phyloP scores from a whole-genome alignment of 2,888 invertebrate species.

The Formica aserva region DNA sequence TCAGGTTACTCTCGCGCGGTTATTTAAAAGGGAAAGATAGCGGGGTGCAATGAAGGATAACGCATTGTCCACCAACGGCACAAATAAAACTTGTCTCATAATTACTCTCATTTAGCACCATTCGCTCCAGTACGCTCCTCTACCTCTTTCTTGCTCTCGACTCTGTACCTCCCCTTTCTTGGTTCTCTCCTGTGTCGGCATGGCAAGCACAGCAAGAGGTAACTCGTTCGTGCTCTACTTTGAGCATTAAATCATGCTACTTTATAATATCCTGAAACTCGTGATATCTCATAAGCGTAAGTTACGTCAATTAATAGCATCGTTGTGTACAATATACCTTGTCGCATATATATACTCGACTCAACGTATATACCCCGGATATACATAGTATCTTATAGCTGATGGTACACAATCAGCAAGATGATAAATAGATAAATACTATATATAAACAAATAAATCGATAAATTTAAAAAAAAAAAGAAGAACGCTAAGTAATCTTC shows the following conservation, averaged over 20 bases:
- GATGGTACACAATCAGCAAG: background rate
- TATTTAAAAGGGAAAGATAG: conserved; percentile 81
- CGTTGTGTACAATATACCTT: conserved; percentile 19
- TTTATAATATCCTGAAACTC: conserved; percentile 51
- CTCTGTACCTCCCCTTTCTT: conserved; percentile 30
- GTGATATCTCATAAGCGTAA: conserved; percentile 50
- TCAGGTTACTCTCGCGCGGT: conserved; percentile 79
- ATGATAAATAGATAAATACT: background rate
- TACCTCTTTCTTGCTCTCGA: conserved; percentile 23
- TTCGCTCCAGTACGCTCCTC: conserved; percentile 71
- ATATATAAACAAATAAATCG: background rate
- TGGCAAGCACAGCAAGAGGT: conserved; percentile 38
- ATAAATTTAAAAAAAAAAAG: background rate
- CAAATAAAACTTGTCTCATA: conserved; percentile 85
- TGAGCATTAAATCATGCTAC: conserved; percentile 46
- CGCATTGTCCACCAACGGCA: conserved; percentile 83
- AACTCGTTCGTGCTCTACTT: conserved; percentile 44
- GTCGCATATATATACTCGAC: conserved; percentile 13
- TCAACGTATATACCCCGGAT: background rate
- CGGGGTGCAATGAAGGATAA: conserved; percentile 83
- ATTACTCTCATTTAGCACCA: conserved; percentile 84
- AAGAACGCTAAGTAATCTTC: background rate
- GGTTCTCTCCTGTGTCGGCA: conserved; percentile 50
- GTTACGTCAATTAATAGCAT: conserved; percentile 51
- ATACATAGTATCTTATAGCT: background rate